phyloP scores from a whole-genome alignment of 2,797 vertebrate genomes.

The Molossus alvarezi region DNA sequence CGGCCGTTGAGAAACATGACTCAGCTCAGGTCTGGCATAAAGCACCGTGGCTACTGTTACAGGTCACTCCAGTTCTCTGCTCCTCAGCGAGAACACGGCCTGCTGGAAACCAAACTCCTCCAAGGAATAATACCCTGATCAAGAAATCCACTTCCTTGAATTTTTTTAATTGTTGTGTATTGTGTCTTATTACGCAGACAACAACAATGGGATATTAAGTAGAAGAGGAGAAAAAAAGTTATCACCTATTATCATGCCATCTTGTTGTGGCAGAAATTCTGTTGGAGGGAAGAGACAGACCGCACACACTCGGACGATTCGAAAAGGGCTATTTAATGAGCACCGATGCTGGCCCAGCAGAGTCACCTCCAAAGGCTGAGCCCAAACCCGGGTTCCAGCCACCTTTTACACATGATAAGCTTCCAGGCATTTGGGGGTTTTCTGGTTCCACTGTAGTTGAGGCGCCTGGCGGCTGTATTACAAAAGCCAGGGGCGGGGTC shows the following conservation, averaged over 20 bases:
- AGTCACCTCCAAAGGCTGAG: no score
- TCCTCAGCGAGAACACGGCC: background rate
- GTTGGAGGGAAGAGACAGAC: no score
- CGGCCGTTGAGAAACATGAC: background rate
- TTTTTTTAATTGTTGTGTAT: conserved; percentile 1
- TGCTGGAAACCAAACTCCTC: conserved; percentile 20
- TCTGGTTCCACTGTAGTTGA: no score
- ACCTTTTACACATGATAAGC: no score
- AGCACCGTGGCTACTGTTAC: background rate
- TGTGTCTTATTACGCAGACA: conserved; percentile 31
- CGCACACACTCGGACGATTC: no score
- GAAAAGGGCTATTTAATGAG: no score
- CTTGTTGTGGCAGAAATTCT: no score
- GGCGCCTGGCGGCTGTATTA: no score
- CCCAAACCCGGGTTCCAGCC: no score
- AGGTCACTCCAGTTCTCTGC: background rate
- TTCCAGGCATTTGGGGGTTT: no score
- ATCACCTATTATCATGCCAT: background rate
- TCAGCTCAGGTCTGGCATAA: background rate
- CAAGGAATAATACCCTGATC: background rate
- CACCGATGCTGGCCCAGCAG: no score
- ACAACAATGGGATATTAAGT: background rate
- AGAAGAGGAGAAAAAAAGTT: background rate
- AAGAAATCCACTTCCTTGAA: conserved; percentile 21
- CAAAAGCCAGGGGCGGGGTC: no score